phyloP scores from a whole-genome alignment of 1,140 invertebrate genomes.

The Caenorhabditis inopinata region DNA sequence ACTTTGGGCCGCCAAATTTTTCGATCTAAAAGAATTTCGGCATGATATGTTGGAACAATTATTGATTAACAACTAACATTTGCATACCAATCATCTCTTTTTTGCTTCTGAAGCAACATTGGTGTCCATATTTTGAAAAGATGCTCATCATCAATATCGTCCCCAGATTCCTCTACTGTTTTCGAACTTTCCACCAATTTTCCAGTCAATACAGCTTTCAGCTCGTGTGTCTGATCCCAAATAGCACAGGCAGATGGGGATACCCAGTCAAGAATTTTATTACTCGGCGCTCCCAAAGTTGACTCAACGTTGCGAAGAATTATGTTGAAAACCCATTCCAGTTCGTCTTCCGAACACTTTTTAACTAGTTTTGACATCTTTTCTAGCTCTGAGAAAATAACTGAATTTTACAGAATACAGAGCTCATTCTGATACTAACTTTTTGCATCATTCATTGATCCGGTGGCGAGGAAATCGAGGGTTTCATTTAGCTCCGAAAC shows the following conservation, averaged over 20 bases:
- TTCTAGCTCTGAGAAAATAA: neutral
- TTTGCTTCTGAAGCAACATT: slow-evolving; percentile 14
- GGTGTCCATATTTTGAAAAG: slow-evolving; percentile 24
- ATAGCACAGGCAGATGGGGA: neutral
- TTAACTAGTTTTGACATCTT: slow-evolving; percentile 9
- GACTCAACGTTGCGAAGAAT: slow-evolving; percentile 30
- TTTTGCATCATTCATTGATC: neutral
- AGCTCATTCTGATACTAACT: neutral
- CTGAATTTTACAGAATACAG: neutral
- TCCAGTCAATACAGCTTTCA: slow-evolving; percentile 6
- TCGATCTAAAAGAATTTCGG: slow-evolving; percentile 19
- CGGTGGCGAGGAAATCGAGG: neutral
- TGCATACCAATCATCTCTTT: slow-evolving; percentile 8
- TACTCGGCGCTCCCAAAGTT: neutral
- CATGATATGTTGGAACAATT: too few relatives aligned
- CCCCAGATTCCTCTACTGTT: neutral
- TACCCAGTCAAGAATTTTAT: slow-evolving; percentile 14
- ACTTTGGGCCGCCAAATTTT: slow-evolving; percentile 5
- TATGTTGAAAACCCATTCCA: slow-evolving; percentile 37
- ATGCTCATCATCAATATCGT: neutral
- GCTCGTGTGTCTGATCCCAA: slow-evolving; percentile 31
- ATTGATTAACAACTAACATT: neutral
- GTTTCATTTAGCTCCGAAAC: neutral
- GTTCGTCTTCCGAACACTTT: slow-evolving; percentile 27
- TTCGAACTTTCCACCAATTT: slow-evolving; percentile 7